Base-by-base conservation (phyloP, 2,113 vertebrate species). In the Leiothrix lutea region DNA sequence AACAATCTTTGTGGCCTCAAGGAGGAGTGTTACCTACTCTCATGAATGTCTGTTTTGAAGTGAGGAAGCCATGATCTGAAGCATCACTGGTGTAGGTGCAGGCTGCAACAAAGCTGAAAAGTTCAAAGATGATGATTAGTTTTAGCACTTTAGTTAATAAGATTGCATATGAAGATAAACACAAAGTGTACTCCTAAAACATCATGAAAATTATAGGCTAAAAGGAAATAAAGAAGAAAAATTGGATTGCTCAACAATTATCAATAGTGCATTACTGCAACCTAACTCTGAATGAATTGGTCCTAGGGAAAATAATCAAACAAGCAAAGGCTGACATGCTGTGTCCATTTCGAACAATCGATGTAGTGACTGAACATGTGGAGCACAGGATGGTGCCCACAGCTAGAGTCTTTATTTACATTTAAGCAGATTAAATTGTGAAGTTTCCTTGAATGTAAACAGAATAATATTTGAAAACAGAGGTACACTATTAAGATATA, bases 231-330 rank as follows among this genome's bases (percentile, higher is more conserved):
- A 89, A 86, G 51, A 79, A 85, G 58, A 90, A 88, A 94, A 71
- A 78, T 58, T 82, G 38, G 10, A 60, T 83, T 72, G 51, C 51
- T 73, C 35, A 93, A 72, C 70, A 87, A 83, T 70, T 94, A 95
- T 86, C 94, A 92, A 72, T 91, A 94, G 29, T 70, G 56, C 90
- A 90, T 90, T 96, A 92, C 38, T 58, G 35, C 64, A 91, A 16
- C 54, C 33, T 38, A 64, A 80, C 44, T 86, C 83, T 93, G 67
- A 83, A 86, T 66, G 64, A 90, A 77, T 64, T 60, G 33, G 54
- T 93, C 33, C 64, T 83, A 51, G 50, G 33, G 35, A n/a, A 54
- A 70, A 82, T 64, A 78, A 45, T 19, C 60, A 38, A 72, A 11
- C 69, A 73, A 47, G 11, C 50, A 66, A 82, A 61, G 48, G 28